Evolutionary conservation across 2,888 invertebrate genomes (phyloP).

Genomic region (Erannis defoliaria): DNA sequence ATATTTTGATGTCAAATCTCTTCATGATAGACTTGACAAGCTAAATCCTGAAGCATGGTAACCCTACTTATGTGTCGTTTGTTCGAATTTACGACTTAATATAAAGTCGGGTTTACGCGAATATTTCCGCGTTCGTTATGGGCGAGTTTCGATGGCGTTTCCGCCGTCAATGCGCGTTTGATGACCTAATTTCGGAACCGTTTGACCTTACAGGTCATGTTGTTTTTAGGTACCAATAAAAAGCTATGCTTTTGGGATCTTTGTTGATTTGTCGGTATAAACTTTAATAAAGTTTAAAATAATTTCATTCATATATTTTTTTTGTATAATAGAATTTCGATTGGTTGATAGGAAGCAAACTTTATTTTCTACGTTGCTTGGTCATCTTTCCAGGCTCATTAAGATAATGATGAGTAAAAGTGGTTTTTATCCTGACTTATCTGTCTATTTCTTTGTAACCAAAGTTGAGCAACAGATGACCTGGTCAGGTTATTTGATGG

Average conservation of each 20-base stretch:
- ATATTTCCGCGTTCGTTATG: conserved; percentile 56
- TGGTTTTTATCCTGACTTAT: no score
- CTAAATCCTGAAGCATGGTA: not conserved
- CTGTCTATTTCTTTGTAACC: no score
- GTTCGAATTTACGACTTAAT: conserved; percentile 75
- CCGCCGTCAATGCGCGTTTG: conserved; percentile 19
- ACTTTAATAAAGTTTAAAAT: not conserved
- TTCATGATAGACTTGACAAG: no score
- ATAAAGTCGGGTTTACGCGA: conserved; percentile 67
- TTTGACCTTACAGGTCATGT: conserved; percentile 20
- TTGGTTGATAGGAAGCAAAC: not conserved
- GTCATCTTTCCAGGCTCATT: no score
- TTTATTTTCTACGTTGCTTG: no score
- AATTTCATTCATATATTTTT: not conserved
- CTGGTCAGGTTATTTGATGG: no score
- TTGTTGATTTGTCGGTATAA: not conserved
- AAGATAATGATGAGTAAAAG: not conserved
- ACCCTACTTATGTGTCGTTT: conserved; percentile 56
- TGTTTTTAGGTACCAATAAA: conserved; percentile 20
- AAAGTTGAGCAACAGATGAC: no score
- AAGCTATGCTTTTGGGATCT: not conserved
- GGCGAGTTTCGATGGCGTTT: conserved; percentile 50
- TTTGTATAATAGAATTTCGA: not conserved
- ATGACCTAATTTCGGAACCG: conserved; percentile 27
- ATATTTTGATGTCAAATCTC: no score